Evolutionary conservation across 2,797 vertebrate genomes (phyloP).

Genomic region (Myotis myotis): DNA sequence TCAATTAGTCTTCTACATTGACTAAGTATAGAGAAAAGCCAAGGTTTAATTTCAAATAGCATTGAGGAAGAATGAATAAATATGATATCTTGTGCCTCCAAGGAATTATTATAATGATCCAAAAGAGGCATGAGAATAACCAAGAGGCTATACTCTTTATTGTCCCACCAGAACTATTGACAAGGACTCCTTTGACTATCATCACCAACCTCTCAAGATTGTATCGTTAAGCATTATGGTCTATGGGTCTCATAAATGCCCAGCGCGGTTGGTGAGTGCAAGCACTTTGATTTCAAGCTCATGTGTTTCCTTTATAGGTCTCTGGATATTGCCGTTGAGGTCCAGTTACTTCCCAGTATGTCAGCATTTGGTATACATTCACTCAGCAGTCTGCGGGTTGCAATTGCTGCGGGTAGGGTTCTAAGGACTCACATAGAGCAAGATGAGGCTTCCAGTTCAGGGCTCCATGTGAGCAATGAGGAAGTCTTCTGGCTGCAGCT

Average conservation of each 20-base stretch:
- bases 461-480: conserved; percentile 45
- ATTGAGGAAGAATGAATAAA: not conserved
- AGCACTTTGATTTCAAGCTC: conserved; percentile 55
- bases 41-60: conserved; percentile 7
- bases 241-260: conserved; percentile 24
- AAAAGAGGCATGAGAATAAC: not conserved
- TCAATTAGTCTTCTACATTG: not conserved
- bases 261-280: not conserved
- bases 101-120: not conserved
- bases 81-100: not conserved
- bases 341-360: conserved; percentile 58
- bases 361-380: conserved; percentile 51
- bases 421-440: conserved; percentile 32
- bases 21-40: conserved; percentile 2
- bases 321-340: conserved; percentile 60
- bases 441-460: conserved; percentile 46
- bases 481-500: not conserved
- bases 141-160: not conserved
- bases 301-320: conserved; percentile 58
- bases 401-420: not conserved
- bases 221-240: conserved; percentile 11
- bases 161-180: not conserved
- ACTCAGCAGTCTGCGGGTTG: conserved; percentile 23
- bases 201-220: conserved; percentile 38
- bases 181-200: not conserved